Conservation (phyloP, 2,113 vertebrate species). For the Sminthopsis crassicaudata region DNA sequence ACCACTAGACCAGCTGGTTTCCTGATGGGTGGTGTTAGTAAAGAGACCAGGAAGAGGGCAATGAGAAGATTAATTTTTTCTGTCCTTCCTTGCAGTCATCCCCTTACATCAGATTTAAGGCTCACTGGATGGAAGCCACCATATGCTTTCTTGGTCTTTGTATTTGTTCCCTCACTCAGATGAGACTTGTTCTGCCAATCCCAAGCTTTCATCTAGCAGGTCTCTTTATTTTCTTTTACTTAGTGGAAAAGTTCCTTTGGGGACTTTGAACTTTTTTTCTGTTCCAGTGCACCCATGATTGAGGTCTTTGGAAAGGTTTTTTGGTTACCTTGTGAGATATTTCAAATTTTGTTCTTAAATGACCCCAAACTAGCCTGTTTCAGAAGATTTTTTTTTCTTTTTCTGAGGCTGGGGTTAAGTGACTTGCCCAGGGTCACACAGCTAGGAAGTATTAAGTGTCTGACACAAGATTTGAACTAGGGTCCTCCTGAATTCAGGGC, state of each 20-base stretch:
- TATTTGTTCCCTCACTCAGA: slow-evolving; percentile 53
- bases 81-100: slow-evolving; percentile 1
- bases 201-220: slow-evolving; percentile 48
- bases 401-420: no score
- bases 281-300: not conserved
- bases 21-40: not conserved
- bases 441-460: no score
- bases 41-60: not conserved
- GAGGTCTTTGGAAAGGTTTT: slow-evolving; percentile 9
- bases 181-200: not conserved
- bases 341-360: slow-evolving; percentile 56
- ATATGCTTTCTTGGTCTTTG: slow-evolving; percentile 52
- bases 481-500: no score
- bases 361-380: not conserved
- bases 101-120: slow-evolving; percentile 23
- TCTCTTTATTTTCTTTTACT: slow-evolving; percentile 62
- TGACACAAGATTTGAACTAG: no score
- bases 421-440: no score
- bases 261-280: slow-evolving; percentile 59
- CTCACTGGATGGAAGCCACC: slow-evolving; percentile 21
- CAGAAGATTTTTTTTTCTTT: no score
- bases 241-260: no score
- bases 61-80: not conserved
- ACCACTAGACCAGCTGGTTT: not conserved
- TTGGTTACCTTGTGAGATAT: slow-evolving; percentile 42